A percentile compares a stretch with the other conserved stretches of the same genome.
Evolutionary conservation across 2,797 vertebrate genomes (phyloP).

Genomic region (Sphenodon punctatus): DNA sequence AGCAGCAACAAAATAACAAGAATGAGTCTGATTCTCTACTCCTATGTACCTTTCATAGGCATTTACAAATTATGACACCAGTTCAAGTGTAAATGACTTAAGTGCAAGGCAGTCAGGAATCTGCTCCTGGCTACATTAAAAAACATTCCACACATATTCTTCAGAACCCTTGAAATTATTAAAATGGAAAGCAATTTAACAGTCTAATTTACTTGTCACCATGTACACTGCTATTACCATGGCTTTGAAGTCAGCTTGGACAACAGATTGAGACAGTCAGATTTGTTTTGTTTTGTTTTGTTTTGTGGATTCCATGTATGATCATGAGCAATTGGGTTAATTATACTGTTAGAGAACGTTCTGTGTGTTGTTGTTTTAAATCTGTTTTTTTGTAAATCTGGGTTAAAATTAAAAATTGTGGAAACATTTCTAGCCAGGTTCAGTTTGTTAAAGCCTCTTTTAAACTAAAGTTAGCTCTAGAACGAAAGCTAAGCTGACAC

Average conservation of each 20-base stretch:
- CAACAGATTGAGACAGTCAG: not conserved
- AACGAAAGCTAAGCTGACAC: constrained; percentile 47
- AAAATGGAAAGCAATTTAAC: constrained; percentile 30
- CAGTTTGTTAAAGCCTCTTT: constrained; percentile 10
- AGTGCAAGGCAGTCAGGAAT: not conserved
- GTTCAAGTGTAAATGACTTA: constrained; percentile 39
- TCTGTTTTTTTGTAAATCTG: constrained; percentile 5
- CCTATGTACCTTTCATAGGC: not conserved
- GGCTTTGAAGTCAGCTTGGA: constrained; percentile 6
- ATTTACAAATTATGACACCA: constrained; percentile 19
- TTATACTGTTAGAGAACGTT: not conserved
- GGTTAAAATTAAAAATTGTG: constrained; percentile 21
- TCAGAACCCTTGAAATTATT: not conserved
- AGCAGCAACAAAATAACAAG: not conserved
- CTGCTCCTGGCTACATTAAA: not conserved
- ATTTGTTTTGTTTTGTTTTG: not conserved
- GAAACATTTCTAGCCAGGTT: constrained; percentile 9
- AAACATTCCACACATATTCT: not conserved
- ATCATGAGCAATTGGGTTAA: not conserved
- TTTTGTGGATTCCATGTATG: not conserved
- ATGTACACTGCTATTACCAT: not conserved
- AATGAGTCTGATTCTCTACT: constrained; percentile 9
- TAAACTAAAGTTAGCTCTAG: constrained; percentile 37
- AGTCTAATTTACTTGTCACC: not conserved
- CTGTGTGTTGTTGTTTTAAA: not conserved